Percentiles rank a stretch among this genome's conserved stretches.
phyloP scores from a whole-genome alignment of 2,113 vertebrate species.

The Microtus montanus region DNA sequence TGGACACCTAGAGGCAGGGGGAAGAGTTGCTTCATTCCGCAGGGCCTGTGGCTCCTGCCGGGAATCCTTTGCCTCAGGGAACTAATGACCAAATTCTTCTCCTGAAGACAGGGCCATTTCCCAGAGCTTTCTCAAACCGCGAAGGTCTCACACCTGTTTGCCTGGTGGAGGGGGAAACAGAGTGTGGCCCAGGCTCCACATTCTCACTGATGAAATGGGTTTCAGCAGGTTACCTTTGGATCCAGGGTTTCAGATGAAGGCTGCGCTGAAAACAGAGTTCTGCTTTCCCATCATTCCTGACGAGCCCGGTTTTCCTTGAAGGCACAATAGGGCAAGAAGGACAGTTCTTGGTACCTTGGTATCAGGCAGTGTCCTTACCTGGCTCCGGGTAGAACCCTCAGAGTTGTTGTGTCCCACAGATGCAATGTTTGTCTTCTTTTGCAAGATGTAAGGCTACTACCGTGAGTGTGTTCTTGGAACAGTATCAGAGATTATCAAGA shows the following conservation, averaged over 20 bases:
- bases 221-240: no score
- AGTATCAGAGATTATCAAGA: background rate
- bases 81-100: background rate
- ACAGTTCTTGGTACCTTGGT: background rate
- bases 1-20: background rate
- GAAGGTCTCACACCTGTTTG: background rate
- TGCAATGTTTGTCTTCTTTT: background rate
- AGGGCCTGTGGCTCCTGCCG: background rate
- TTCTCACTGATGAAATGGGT: background rate
- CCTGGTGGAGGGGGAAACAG: background rate
- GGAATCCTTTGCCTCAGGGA: background rate
- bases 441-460: background rate
- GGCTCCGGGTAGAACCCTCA: background rate
- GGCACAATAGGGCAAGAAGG: background rate
- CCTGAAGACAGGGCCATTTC: no score
- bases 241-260: background rate
- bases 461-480: no score
- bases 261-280: background rate
- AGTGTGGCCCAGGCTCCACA: accelerated
- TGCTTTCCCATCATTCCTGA: background rate
- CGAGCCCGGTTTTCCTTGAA: background rate
- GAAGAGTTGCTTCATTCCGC: background rate
- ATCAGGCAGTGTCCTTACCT: background rate
- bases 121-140: background rate
- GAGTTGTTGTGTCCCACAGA: accelerated